Conservation (phyloP, 2,113 vertebrate genomes). For the Elachura formosa region DNA sequence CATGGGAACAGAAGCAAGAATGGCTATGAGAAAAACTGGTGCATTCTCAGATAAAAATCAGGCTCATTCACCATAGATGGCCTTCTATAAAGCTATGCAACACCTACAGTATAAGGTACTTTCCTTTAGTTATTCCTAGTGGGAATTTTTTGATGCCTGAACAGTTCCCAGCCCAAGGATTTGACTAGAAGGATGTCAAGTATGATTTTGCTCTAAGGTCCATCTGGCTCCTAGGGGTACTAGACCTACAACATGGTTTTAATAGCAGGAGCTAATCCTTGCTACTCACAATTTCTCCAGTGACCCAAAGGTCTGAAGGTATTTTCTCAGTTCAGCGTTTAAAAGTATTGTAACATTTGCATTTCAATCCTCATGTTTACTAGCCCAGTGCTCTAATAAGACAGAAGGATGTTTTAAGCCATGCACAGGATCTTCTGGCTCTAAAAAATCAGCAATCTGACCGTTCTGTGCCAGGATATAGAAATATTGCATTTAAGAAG, state of each 20-base stretch:
- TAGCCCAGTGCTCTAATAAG: neutral
- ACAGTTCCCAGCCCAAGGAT: neutral
- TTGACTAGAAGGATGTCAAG: neutral
- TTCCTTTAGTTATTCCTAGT: neutral
- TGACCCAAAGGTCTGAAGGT: neutral
- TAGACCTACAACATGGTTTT: neutral
- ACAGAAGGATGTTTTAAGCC: neutral
- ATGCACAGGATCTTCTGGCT: accelerated
- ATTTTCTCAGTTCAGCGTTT: neutral
- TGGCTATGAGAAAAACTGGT: neutral
- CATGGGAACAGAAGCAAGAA: neutral
- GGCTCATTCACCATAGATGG: neutral
- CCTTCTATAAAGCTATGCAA: neutral
- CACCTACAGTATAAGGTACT: too few species aligned
- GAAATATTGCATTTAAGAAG: neutral
- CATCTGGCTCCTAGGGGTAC: neutral
- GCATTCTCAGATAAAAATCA: neutral
- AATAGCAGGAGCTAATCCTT: neutral
- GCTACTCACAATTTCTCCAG: neutral
- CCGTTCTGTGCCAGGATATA: neutral
- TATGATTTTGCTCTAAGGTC: neutral
- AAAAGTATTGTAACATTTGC: neutral
- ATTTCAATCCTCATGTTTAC: neutral
- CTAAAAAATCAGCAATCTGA: neutral
- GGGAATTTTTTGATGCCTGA: neutral